Evolutionary conservation across 2,797 vertebrate genomes (phyloP), one percentile per base, ranked within the genome.

Genomic region (Oreortyx pictus): DNA sequence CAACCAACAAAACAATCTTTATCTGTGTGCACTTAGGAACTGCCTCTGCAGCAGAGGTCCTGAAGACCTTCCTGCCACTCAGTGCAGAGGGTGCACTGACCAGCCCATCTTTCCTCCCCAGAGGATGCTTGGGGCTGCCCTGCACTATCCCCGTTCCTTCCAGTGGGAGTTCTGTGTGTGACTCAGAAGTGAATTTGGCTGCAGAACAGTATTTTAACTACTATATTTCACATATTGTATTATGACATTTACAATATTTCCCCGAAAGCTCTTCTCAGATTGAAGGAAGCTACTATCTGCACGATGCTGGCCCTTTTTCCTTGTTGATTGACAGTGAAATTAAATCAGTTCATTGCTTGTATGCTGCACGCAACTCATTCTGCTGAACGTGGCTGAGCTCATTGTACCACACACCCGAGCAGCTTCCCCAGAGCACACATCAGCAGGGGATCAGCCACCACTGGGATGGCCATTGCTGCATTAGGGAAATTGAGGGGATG

Each of bases 201-300:
- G 93, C 81, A 37, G 88, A 96, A 85, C 91, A 91, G 91, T 95
- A 94, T 95, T 96, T 96, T 93, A 96, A 92, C 91, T 92, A 94
- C 92, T 92, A 93, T 95, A 94, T 97, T 97, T 97, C 97, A 94
- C 95, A 97, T 96, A 96, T 96, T 97, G 96, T 97, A 96, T 96
- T 95, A 92, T 96, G 96, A 97, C 96, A 97, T 96, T 96, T 96
- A 96, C 94, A 96, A 96, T 97, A 97, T 97, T 97, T 97, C 94
- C 94, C 94, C 81, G 86, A 96, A 96, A 96, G 96, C 96, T 96
- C 95, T 92, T 95, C 95, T 96, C 94, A 93, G 90, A 94, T 84
- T 95, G 95, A 95, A 86, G 95, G 92, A 74, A 96, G 94, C 5
- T 10, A 88, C 82, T 96, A 66, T 88, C 82, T 82, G 94, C 64